phyloP scores from a whole-genome alignment of 1,140 invertebrate genomes.

The Drosophila prosaltans region DNA sequence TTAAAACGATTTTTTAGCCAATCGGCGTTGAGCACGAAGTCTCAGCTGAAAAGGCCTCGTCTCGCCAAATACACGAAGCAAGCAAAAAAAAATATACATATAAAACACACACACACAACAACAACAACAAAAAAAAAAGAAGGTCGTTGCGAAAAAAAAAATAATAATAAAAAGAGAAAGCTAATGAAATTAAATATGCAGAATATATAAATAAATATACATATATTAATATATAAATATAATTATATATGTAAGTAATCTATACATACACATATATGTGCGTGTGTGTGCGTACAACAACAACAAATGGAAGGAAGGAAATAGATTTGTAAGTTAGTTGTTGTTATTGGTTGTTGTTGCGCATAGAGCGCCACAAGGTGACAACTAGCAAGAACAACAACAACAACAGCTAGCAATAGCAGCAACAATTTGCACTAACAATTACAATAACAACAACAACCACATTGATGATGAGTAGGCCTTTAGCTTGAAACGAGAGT shows the following conservation, averaged over 20 bases:
- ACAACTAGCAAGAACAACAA: constrained; percentile 61
- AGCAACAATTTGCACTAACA: constrained; percentile 8
- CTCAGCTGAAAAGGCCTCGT: constrained; percentile 37
- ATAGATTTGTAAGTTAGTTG: constrained; percentile 62
- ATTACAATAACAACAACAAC: constrained; percentile 31
- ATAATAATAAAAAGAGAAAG: constrained; percentile 48
- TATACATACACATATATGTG: not conserved
- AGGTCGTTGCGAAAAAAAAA: constrained; percentile 25
- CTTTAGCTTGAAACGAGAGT: constrained; percentile 7
- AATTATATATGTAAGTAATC: not conserved
- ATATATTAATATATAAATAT: not conserved
- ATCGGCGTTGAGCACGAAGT: constrained; percentile 74
- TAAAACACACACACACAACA: not conserved
- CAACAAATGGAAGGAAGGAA: not conserved
- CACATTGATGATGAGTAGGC: constrained; percentile 15
- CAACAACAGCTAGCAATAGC: constrained; percentile 10
- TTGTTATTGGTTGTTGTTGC: constrained; percentile 78
- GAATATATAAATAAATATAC: constrained; percentile 61
- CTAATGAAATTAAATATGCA: constrained; percentile 78
- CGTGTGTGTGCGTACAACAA: constrained; percentile 5
- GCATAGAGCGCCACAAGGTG: constrained; percentile 37
- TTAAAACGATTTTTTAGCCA: constrained; percentile 70
- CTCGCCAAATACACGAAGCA: constrained; percentile 53
- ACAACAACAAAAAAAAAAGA: constrained; percentile 1
- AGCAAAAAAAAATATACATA: constrained; percentile 54